A percentile compares a stretch with the other conserved stretches of the same genome.
phyloP scores from a whole-genome alignment of 2,113 vertebrate genomes.

The Sylvietta virens region DNA sequence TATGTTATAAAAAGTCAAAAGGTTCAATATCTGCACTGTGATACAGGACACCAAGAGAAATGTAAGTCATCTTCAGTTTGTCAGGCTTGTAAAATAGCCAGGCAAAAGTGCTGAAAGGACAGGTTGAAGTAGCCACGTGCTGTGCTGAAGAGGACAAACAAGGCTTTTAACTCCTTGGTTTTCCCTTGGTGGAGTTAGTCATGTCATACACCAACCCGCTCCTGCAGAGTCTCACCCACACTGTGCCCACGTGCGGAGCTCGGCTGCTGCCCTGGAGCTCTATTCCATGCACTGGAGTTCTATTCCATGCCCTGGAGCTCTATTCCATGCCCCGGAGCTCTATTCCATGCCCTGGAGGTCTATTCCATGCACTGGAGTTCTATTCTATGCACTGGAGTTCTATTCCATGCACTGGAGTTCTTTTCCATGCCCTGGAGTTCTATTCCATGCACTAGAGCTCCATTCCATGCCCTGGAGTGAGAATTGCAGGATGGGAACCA shows the following conservation, averaged over 20 bases:
- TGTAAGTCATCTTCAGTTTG: background rate
- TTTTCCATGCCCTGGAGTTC: background rate
- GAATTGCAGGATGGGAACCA: background rate
- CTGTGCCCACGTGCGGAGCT: rapidly evolving
- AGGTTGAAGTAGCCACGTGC: background rate
- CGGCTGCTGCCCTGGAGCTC: background rate
- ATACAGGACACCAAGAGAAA: background rate
- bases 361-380: background rate
- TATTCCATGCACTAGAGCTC: too few species aligned
- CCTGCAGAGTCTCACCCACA: background rate
- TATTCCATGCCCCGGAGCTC: background rate
- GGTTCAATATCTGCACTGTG: background rate
- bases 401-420: background rate
- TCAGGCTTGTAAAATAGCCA: background rate
- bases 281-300: background rate
- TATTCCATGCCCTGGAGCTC: background rate
- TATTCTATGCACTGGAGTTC: background rate
- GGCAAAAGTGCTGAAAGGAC: background rate
- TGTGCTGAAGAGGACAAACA: background rate
- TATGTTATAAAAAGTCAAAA: background rate
- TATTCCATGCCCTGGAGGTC: background rate
- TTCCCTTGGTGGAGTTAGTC: background rate
- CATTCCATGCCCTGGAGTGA: background rate
- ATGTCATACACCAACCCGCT: too few species aligned
- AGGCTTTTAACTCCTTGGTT: background rate